Base-by-base conservation (phyloP, 2,113 vertebrate species). In the Taxidea taxus region DNA sequence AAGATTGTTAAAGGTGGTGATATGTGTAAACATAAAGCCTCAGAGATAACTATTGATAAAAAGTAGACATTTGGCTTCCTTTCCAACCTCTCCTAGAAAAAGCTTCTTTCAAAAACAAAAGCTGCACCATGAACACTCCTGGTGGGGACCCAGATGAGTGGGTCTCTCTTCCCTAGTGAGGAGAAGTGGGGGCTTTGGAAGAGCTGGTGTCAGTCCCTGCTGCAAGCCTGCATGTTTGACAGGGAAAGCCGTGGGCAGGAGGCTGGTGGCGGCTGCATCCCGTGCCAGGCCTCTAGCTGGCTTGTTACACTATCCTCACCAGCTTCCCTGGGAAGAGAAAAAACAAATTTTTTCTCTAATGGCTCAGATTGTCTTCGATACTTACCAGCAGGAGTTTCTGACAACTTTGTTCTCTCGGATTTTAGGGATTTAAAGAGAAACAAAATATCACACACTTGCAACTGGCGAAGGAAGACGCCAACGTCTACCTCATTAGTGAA, bases 391-490 rank as follows among this genome's bases (percentile, higher is more conserved):
- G 98, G 98, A 96, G 80, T 96, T 95, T 97, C 91, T 94, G 88
- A 96, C 96, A 97, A 95, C 94, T 98, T 98, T 96, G 90, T 97
- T 98, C 97, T 97, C 58, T 62, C 75, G 21, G 62, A 74, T 97
- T 96, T 96, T 90, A 87, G 85, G 95, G 83, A 84, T 97, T 97
- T 97, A 97, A 98, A 97, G 94, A 97, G 98, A 98, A 98, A 94
- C 92, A 97, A 98, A 98, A 97, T 91, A 94, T 91, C 58, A 92
- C 93, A 98, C 84, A 78, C 94, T 98, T 96, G 94, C 87, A 96
- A 94, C 54, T 80, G 60, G 87, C 51, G 5, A 82, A 82, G 90
- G 91, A 91, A 98, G 89, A 96, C 90, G 81, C 91, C 87, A 94
- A 87, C 84, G 86, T 90, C 96, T 93, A 70, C 81, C 95, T 97